Percentiles rank a stretch among this genome's conserved stretches.
These are phyloP conservation scores for Agrochola circellaris DNA, from an alignment of 2,888 invertebrate species.

Conservation along the genomic window DNA sequence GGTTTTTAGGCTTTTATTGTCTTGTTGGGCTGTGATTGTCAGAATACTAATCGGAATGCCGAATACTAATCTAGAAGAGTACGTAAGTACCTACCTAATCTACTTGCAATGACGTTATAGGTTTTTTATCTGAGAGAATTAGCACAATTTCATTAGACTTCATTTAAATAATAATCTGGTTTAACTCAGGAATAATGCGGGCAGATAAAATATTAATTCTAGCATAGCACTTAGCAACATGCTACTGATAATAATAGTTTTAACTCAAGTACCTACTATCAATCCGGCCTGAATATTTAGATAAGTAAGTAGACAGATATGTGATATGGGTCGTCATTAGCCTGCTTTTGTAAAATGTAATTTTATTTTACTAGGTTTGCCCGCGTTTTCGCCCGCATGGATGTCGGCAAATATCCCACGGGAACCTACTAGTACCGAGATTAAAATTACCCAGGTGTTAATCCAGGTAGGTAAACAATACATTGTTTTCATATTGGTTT, in stretches of 20 bases:
- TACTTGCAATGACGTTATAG: not conserved
- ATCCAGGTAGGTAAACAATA: no score
- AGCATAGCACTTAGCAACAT: slow-evolving; percentile 11
- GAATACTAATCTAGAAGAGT: no score
- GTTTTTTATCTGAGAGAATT: slow-evolving; percentile 8
- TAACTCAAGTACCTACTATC: slow-evolving; percentile 39
- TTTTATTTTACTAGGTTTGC: not conserved
- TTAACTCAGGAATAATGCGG: slow-evolving; percentile 15
- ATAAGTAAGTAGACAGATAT: slow-evolving; percentile 23
- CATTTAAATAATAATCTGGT: slow-evolving; percentile 25
- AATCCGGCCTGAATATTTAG: slow-evolving; percentile 43
- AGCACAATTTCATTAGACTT: slow-evolving; percentile 1
- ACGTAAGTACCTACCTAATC: not conserved
- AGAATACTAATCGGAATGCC: no score
- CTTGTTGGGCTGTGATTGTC: not conserved
- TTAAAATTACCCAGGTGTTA: no score
- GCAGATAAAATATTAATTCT: slow-evolving; percentile 24
- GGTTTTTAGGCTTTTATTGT: no score
- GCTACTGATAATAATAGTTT: slow-evolving; percentile 32
- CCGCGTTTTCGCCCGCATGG: no score
- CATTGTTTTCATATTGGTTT: no score
- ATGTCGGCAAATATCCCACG: no score
- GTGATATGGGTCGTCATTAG: slow-evolving; percentile 1
- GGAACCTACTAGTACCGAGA: no score
- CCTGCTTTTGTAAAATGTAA: slow-evolving; percentile 14